A percentile compares a stretch with the other conserved stretches of the same genome.
phyloP scores from a whole-genome alignment of 2,797 vertebrate species.

The Melanotaenia trifasciata region DNA sequence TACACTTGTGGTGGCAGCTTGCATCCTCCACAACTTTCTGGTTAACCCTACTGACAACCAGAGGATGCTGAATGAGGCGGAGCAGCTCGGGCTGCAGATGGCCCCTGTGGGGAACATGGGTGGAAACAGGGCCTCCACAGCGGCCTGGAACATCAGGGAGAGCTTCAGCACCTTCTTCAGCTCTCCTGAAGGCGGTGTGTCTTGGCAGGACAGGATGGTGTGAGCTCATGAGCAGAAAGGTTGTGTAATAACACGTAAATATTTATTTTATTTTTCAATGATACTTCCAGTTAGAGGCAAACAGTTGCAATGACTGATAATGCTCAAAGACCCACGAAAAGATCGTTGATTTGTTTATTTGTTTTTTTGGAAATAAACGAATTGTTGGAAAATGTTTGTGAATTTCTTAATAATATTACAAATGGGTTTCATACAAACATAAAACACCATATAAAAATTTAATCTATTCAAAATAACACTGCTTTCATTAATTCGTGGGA shows the following conservation, averaged over 20 bases:
- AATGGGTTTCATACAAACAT: no score
- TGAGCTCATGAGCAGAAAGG: background rate
- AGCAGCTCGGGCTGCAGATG: background rate
- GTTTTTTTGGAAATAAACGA: background rate
- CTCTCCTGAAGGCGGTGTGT: background rate
- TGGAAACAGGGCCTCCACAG: background rate
- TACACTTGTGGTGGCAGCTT: background rate
- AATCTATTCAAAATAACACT: no score
- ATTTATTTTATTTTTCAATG: background rate
- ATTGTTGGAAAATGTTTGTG: no score
- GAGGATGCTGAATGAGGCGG: background rate
- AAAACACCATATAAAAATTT: no score
- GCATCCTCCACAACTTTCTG: conserved; percentile 5
- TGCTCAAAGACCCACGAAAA: background rate
- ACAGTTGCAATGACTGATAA: background rate
- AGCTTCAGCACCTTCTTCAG: background rate
- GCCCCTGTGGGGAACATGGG: background rate
- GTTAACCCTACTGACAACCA: background rate
- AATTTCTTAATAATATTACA: no score
- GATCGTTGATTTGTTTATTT: no score
- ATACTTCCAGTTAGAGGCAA: background rate
- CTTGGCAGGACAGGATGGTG: background rate
- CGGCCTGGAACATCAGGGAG: background rate
- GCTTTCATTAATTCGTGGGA: no score
- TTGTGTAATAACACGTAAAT: background rate